phyloP scores from a whole-genome alignment of 2,797 vertebrate genomes.

The Etheostoma perlongum region DNA sequence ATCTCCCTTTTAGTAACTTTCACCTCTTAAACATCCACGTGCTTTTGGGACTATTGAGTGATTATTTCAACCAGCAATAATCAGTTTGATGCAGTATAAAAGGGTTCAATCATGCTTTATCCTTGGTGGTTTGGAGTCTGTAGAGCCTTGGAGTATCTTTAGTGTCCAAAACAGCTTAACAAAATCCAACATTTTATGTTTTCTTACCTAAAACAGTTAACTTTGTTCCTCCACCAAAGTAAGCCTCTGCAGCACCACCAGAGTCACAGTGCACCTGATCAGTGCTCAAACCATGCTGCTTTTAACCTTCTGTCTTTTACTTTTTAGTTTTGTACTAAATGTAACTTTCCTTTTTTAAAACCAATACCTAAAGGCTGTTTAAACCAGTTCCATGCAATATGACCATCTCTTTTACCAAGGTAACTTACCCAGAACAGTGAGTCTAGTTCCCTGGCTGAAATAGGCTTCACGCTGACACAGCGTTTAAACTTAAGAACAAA shows the following conservation, averaged over 20 bases:
- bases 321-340: not conserved
- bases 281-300: constrained; percentile 32
- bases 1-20: too few relatives aligned
- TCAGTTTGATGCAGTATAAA: too few relatives aligned
- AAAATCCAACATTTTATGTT: accelerated
- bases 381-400: not conserved
- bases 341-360: not conserved
- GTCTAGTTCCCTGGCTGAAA: constrained; percentile 77
- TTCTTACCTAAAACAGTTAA: constrained; percentile 75
- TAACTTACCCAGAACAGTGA: constrained; percentile 73
- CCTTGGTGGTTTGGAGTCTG: not conserved
- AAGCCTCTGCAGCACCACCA: constrained; percentile 19
- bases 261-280: constrained; percentile 57
- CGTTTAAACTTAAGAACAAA: constrained; percentile 30
- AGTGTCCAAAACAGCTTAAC: accelerated
- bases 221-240: constrained; percentile 81
- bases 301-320: too few relatives aligned
- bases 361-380: not conserved
- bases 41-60: too few relatives aligned
- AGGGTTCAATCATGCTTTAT: too few relatives aligned
- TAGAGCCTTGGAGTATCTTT: accelerated
- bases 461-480: constrained; percentile 36
- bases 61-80: too few relatives aligned
- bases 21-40: too few relatives aligned
- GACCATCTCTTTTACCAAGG: not conserved